These are phyloP conservation scores for Eudasyphora cyanicolor DNA, from an alignment of 2,888 invertebrate species.

Conservation along the genomic window DNA sequence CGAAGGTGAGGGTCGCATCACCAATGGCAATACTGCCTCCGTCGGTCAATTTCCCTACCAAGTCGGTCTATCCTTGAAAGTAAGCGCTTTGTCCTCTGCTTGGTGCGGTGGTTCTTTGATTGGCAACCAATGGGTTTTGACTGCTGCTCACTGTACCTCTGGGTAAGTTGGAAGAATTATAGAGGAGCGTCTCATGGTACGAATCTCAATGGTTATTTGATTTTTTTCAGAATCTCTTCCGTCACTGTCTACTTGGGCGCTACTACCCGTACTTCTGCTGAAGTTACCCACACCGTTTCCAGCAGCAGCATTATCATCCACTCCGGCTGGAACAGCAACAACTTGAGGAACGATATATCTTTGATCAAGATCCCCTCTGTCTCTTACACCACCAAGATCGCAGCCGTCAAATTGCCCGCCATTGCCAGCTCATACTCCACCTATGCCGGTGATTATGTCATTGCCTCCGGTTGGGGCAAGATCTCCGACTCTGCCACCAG, in stretches of 20 bases:
- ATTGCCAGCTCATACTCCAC: constrained; percentile 65
- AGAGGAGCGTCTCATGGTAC: background rate
- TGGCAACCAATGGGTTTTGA: constrained; percentile 71
- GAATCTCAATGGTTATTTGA: background rate
- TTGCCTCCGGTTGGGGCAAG: constrained; percentile 75
- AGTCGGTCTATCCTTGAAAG: constrained; percentile 71
- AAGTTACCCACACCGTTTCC: constrained; percentile 67
- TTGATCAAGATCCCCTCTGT: constrained; percentile 71
- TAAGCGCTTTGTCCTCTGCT: constrained; percentile 54
- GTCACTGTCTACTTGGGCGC: constrained; percentile 72
- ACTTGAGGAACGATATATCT: constrained; percentile 73
- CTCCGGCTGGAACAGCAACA: constrained; percentile 70
- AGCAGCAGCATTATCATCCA: constrained; percentile 76
- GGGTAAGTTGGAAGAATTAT: constrained; percentile 62
- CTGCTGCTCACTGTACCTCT: constrained; percentile 75
- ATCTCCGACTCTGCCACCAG: constrained; percentile 61
- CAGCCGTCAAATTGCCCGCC: constrained; percentile 68
- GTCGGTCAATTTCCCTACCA: constrained; percentile 70
- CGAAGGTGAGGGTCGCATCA: constrained; percentile 66
- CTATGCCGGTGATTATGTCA: constrained; percentile 65
- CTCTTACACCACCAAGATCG: constrained; percentile 54
- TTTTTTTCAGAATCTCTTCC: constrained; percentile 47
- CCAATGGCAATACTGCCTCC: constrained; percentile 65
- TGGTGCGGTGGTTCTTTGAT: constrained; percentile 77
- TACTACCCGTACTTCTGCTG: constrained; percentile 65